phyloP scores from a whole-genome alignment of 1,140 invertebrate species.

The Panulirus ornatus region DNA sequence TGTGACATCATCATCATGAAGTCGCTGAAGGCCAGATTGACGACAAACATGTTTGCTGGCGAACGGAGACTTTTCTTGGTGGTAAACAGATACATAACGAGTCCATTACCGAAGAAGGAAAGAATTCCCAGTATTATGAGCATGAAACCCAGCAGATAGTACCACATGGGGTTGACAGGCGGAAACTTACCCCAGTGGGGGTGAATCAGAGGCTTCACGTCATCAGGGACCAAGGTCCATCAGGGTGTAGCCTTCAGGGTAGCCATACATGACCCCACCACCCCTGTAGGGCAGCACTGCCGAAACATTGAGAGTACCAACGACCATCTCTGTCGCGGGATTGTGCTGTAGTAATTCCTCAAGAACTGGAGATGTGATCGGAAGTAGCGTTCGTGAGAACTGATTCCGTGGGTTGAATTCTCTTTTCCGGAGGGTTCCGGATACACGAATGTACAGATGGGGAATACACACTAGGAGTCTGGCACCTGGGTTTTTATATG shows the following conservation, averaged over 20 bases:
- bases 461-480: no score
- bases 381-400: background rate
- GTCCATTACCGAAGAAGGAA: conserved; percentile 40
- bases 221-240: conserved; percentile 76
- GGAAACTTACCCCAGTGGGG: conserved; percentile 77
- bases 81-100: conserved; percentile 71
- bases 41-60: conserved; percentile 88
- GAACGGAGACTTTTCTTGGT: conserved; percentile 32
- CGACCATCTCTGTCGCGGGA: background rate
- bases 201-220: conserved; percentile 76
- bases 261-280: background rate
- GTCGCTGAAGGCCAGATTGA: conserved; percentile 92
- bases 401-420: no score
- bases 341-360: no score
- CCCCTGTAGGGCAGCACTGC: background rate
- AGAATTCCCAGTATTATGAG: conserved; percentile 78
- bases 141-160: conserved; percentile 78
- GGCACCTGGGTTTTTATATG: no score
- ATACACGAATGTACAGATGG: no score
- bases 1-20: conserved; percentile 84
- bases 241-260: conserved; percentile 27
- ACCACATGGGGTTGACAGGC: conserved; percentile 77
- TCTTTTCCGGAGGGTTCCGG: no score
- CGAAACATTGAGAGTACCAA: conserved; percentile 7
- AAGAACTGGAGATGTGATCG: background rate